Conservation (phyloP, 2,888 invertebrate species). For the Brachyptera putata region DNA sequence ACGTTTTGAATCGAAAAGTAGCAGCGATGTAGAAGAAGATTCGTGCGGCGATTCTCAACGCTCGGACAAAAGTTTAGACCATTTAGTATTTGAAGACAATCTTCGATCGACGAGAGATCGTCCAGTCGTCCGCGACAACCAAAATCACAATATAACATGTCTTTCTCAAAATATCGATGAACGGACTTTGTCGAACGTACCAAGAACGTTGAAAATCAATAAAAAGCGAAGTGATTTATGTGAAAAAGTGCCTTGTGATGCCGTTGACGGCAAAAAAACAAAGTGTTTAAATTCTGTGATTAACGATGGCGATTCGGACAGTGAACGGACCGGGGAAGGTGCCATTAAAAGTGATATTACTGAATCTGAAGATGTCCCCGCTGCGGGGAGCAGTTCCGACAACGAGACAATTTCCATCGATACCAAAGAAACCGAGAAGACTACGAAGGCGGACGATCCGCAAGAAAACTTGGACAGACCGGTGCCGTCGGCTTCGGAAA, state of each 20-base stretch:
- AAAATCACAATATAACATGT: too few relatives aligned
- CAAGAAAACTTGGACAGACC: constrained; percentile 16
- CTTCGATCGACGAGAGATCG: too few relatives aligned
- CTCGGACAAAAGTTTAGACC: too few relatives aligned
- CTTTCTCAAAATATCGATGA: constrained; percentile 5
- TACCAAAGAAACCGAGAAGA: too few relatives aligned
- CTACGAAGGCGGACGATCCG: not conserved
- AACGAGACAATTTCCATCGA: too few relatives aligned
- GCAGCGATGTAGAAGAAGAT: not conserved
- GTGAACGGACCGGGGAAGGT: not conserved
- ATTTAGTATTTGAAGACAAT: too few relatives aligned
- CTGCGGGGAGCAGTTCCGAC: too few relatives aligned
- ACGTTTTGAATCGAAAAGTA: not conserved
- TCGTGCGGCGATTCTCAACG: not conserved
- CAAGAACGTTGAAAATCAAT: not conserved
- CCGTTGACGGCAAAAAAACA: not conserved
- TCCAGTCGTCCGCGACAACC: too few relatives aligned
- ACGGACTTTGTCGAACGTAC: constrained; percentile 1
- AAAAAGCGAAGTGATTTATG: constrained; percentile 11
- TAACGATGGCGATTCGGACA: not conserved
- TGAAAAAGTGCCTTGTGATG: constrained; percentile 20
- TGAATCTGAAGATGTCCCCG: not conserved
- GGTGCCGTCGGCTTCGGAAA: constrained; percentile 66
- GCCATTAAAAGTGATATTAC: not conserved
- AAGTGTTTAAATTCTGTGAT: not conserved